phyloP scores from a whole-genome alignment of 2,888 invertebrate genomes.

The Seira sanloemensis region DNA sequence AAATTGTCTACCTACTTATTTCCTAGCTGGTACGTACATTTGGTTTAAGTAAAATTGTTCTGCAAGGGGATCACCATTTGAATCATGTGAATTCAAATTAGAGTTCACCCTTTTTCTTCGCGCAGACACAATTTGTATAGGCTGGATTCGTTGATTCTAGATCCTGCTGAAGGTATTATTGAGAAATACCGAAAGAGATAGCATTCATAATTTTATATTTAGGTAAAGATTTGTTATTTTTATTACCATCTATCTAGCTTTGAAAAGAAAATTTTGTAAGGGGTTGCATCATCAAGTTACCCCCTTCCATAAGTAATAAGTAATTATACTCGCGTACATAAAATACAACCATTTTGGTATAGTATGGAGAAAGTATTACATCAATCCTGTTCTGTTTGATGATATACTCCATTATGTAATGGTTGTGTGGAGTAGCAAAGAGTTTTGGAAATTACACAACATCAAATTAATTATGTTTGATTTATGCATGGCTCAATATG shows the following conservation, averaged over 20 bases:
- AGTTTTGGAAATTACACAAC: background rate
- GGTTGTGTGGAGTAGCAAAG: background rate
- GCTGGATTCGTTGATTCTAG: conserved; percentile 50
- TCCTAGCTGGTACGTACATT: too few relatives aligned
- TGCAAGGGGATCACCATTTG: background rate
- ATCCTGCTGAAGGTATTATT: conserved; percentile 33
- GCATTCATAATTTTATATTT: background rate
- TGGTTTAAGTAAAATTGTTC: background rate
- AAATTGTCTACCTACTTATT: too few relatives aligned
- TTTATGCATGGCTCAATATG: background rate
- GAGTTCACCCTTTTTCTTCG: too few relatives aligned
- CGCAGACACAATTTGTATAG: background rate
- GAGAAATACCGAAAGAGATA: background rate
- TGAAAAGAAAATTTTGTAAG: conserved; percentile 1
- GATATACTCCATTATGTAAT: background rate
- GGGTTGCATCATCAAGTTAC: background rate
- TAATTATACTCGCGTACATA: background rate
- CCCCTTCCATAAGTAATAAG: background rate
- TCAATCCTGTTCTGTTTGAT: background rate
- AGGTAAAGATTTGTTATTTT: background rate
- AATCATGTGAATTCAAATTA: too few relatives aligned
- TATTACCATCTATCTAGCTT: background rate
- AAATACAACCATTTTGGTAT: background rate
- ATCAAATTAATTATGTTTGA: background rate
- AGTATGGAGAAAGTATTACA: background rate